Conservation (phyloP, 92 coral and sea anemone genomes). For the Bergia sp. region DNA sequence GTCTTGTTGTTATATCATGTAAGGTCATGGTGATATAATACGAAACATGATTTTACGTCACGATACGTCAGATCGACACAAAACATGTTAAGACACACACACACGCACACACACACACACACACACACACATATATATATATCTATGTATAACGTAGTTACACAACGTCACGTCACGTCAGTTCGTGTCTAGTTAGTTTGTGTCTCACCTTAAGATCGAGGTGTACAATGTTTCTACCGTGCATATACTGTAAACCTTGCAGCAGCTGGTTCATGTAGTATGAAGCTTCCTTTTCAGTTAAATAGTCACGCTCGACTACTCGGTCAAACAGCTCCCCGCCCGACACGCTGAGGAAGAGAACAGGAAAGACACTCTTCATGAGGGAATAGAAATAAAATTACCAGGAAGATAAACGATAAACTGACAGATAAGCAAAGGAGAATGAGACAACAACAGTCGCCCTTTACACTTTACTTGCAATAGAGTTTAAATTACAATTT, state of each 20-base stretch:
- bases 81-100: no score
- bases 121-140: no score
- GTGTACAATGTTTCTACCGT: constrained; percentile 81
- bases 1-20: no score
- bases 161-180: background rate
- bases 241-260: constrained; percentile 91
- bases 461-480: no score
- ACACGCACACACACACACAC: no score
- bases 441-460: no score
- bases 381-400: background rate
- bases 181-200: background rate
- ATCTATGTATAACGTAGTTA: no score
- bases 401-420: background rate
- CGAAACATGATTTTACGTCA: no score
- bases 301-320: constrained; percentile 85
- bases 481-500: no score
- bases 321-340: constrained; percentile 97
- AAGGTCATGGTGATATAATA: no score
- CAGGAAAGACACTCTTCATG: background rate
- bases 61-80: no score
- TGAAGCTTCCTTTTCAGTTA: constrained; percentile 91
- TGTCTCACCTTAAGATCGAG: constrained; percentile 87
- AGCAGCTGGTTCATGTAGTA: constrained; percentile 93
- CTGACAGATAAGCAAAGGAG: no score
- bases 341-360: constrained; percentile 64